phyloP scores from a whole-genome alignment of 2,113 vertebrate genomes.

The Malurus alboscapulatus region DNA sequence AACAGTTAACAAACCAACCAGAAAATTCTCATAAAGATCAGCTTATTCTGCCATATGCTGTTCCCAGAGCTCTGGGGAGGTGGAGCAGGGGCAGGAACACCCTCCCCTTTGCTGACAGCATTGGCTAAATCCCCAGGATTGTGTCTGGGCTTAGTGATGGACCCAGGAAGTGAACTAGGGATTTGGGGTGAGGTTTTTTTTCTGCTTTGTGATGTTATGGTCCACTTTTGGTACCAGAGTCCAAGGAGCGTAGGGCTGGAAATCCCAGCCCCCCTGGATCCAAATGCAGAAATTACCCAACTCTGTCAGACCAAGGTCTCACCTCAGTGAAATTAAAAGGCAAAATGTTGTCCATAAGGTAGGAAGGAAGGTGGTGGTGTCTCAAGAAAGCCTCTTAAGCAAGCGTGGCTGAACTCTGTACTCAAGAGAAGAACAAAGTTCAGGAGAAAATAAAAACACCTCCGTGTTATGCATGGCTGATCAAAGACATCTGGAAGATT shows the following conservation, averaged over 20 bases:
- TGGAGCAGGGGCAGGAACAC: neutral
- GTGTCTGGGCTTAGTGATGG: neutral
- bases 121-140: neutral
- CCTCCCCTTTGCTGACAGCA: neutral
- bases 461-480: neutral
- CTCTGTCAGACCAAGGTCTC: neutral
- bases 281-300: neutral
- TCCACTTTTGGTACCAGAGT: neutral
- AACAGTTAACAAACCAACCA: slow-evolving; percentile 6
- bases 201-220: neutral
- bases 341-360: neutral
- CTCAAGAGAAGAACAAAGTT: slow-evolving; percentile 21
- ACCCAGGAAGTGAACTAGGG: neutral
- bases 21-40: neutral
- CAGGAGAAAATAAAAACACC: slow-evolving; percentile 3
- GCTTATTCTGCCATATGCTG: neutral
- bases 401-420: neutral
- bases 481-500: neutral
- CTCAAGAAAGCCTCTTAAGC: neutral
- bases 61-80: neutral
- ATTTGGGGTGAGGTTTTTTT: neutral
- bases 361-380: neutral
- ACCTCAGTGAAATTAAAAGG: neutral
- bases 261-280: neutral
- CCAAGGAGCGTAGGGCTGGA: neutral